Base-by-base conservation (phyloP, 1,140 invertebrate species). In the Ceratina japonica region DNA sequence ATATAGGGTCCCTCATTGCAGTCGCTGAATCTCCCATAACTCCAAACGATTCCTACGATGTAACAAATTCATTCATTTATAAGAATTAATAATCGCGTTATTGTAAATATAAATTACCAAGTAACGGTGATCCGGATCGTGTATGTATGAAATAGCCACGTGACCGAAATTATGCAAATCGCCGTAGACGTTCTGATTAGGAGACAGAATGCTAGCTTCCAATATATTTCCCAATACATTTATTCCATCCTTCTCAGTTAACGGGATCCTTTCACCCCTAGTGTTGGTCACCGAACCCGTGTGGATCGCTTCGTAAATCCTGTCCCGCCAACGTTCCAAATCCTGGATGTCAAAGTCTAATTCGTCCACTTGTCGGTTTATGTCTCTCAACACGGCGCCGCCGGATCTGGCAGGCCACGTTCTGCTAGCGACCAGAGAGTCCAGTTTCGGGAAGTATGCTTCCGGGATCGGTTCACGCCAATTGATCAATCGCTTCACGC, bases 151-250 rank as follows among this genome's bases (percentile, higher is more conserved):
- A 77, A 97, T 94, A 54, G 95, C 93, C 0, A 95, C 91, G 71
- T 95, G 94, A 1, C 95, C 95, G 80, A 95, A 93, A 89, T 97
- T 97, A 87, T 97, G 96, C 66, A 95, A 87, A 87, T 96, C 94
- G n/a, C 96, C 96, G 82, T 97, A 97, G 63, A 95, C 91, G 15
- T 93, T 93, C 5, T 89, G 90, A 88, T 97, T 97, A 0, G 94
- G 94, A 16, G 95, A 95, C 12, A 97, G 89, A 56, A 94, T 94
- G 16, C 95, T 95, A 0, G 93, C 90, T 90, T 97, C 97, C 81
- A 97, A 93, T 75, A 97, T 94, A 87, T 97, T 96, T 10, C 96
- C 97, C 3, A 98, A 91, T 44, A 95, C 92, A 83, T 98, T 96
- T 70, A 97, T 97, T 12, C 97, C 97, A 0, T 92, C 94, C 2